These are phyloP conservation scores for Oxyruncus cristatus DNA, from an alignment of 2,113 vertebrate genomes.

Conservation along the genomic window DNA sequence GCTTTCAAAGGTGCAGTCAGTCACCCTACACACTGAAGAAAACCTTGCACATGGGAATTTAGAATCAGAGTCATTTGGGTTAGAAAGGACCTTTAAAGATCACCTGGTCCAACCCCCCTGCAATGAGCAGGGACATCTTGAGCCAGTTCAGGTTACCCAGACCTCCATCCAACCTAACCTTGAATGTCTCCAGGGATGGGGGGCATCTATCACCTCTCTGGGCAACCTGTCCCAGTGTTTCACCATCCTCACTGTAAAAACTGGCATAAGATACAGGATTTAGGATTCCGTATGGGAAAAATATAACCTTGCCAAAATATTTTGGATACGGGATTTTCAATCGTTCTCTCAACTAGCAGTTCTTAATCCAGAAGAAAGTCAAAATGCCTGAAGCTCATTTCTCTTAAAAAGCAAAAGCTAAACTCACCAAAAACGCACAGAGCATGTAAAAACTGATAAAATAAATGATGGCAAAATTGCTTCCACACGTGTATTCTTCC, in stretches of 20 bases:
- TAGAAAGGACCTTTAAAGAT: neutral
- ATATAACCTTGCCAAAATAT: neutral
- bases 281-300: neutral
- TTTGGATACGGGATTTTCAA: neutral
- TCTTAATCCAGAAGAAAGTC: neutral
- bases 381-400: neutral
- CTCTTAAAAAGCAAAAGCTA: neutral
- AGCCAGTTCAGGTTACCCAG: neutral
- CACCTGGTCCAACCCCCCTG: neutral
- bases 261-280: neutral
- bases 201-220: neutral
- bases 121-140: neutral
- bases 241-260: neutral
- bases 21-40: neutral
- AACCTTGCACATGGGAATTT: neutral
- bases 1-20: neutral
- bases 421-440: slow-evolving; percentile 93
- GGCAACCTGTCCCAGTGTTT: neutral
- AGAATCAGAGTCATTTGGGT: neutral
- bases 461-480: slow-evolving; percentile 95
- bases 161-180: neutral
- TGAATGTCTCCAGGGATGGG: neutral
- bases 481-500: slow-evolving; percentile 93
- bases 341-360: neutral
- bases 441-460: slow-evolving; percentile 99